Percentiles rank a stretch among this genome's conserved stretches.
phyloP scores from a whole-genome alignment of 2,797 vertebrate genomes.

The Sebastes kiyomatsui region DNA sequence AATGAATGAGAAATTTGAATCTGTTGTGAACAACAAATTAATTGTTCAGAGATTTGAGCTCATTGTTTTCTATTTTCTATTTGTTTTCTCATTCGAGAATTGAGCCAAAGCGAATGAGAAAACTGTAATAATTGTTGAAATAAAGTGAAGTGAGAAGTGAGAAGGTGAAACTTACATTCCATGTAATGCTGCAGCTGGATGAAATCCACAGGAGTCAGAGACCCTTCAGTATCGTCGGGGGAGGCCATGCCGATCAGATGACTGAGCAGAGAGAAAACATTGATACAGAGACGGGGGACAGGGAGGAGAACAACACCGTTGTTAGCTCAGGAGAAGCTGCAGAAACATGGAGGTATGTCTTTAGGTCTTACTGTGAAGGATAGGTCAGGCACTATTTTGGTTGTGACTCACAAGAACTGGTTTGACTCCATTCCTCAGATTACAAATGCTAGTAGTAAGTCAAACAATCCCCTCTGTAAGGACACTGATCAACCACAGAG shows the following conservation, averaged over 20 bases:
- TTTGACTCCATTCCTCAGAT: slow-evolving; percentile 62
- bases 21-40: no score
- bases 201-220: slow-evolving; percentile 88
- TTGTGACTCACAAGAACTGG: slow-evolving; percentile 46
- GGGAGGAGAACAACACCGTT: background rate
- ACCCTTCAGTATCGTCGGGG: slow-evolving; percentile 65
- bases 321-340: background rate
- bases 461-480: background rate
- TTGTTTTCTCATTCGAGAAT: no score
- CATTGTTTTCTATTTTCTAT: no score
- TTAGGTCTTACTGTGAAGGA: background rate
- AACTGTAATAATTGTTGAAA: background rate
- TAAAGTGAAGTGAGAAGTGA: background rate
- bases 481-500: background rate
- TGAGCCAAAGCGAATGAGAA: no score
- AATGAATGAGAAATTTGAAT: no score
- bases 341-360: background rate
- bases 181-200: slow-evolving; percentile 92
- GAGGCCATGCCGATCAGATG: slow-evolving; percentile 66
- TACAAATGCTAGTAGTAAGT: background rate
- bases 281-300: background rate
- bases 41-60: no score
- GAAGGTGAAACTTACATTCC: slow-evolving; percentile 84
- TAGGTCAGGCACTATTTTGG: background rate
- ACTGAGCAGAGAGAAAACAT: background rate